Conservation (phyloP, 2,113 vertebrate species). For the Dromiciops gliroides region DNA sequence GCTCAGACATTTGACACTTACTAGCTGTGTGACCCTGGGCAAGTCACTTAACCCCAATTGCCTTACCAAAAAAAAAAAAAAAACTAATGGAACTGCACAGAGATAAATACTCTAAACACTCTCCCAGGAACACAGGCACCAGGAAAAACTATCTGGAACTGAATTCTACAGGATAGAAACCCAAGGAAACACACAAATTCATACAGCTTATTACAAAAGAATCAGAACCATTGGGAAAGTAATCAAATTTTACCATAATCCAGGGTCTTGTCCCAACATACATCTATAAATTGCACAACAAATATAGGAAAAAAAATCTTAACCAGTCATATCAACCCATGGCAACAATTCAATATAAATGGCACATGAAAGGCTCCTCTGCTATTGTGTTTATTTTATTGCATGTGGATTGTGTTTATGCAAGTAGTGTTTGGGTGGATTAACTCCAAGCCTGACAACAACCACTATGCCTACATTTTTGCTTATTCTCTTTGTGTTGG, state of each 20-base stretch:
- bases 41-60: no score
- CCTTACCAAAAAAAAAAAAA: no score
- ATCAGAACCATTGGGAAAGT: background rate
- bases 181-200: background rate
- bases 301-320: background rate
- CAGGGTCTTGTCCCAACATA: background rate
- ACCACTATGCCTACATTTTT: background rate
- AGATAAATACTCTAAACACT: background rate
- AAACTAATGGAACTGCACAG: background rate
- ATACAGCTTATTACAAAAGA: background rate
- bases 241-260: background rate
- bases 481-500: background rate
- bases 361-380: background rate
- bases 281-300: background rate
- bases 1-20: no score
- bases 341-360: background rate
- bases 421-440: background rate
- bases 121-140: background rate
- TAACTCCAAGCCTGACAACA: background rate
- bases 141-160: background rate
- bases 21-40: no score
- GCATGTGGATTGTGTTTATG: background rate
- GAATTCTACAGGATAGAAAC: background rate
- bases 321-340: background rate
- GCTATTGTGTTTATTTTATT: background rate